These are phyloP conservation scores for Cybosia mesomella DNA, from an alignment of 2,888 invertebrate species.

Conservation along the genomic window DNA sequence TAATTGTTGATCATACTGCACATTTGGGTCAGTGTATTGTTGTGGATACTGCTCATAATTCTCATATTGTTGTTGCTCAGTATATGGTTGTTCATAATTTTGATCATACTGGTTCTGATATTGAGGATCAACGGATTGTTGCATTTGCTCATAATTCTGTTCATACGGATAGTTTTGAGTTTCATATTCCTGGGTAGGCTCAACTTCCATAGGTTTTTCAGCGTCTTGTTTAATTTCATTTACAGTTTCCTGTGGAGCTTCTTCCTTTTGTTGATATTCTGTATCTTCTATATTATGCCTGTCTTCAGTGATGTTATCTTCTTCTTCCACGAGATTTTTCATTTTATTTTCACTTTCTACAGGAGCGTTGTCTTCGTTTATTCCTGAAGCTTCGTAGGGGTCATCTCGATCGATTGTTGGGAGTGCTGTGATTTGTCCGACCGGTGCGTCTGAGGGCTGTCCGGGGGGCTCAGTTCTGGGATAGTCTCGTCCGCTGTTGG, in stretches of 20 bases:
- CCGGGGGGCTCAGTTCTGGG: constrained; percentile 79
- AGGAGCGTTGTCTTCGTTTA: constrained; percentile 56
- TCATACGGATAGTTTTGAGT: constrained; percentile 58
- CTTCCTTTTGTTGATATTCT: constrained; percentile 38
- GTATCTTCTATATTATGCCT: constrained; percentile 27
- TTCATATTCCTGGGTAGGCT: constrained; percentile 49
- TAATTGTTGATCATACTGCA: constrained; percentile 62
- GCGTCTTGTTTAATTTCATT: constrained; percentile 41
- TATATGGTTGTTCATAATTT: constrained; percentile 49
- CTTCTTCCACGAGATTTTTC: constrained; percentile 26
- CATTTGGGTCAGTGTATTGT: constrained; percentile 57
- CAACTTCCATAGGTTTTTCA: constrained; percentile 58
- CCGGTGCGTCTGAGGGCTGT: constrained; percentile 66
- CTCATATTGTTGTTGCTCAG: constrained; percentile 48
- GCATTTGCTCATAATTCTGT: constrained; percentile 57
- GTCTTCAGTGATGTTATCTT: constrained; percentile 35
- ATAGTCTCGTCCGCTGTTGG: constrained; percentile 77
- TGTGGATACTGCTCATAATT: constrained; percentile 63
- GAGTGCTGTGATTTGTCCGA: constrained; percentile 55
- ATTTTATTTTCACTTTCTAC: constrained; percentile 37
- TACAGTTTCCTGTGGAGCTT: constrained; percentile 40
- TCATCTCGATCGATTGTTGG: constrained; percentile 55
- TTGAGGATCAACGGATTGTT: constrained; percentile 40
- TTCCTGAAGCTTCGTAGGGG: constrained; percentile 59
- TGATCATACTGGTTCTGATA: constrained; percentile 62